Evolutionary conservation across 1,140 invertebrate genomes (phyloP).

Genomic region (Homalodisca vitripennis): DNA sequence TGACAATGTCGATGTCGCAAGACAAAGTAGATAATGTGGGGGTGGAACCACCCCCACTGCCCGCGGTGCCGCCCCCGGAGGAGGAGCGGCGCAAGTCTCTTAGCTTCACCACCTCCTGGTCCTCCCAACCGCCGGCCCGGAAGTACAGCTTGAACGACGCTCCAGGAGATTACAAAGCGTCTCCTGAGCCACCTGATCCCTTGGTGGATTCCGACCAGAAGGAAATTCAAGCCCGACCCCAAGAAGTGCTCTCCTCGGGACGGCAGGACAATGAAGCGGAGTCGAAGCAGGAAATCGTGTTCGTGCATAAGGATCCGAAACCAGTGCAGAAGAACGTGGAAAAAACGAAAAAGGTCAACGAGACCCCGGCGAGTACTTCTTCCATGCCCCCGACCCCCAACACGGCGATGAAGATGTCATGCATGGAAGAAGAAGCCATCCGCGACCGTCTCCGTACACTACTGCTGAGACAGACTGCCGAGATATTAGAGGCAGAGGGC

Average conservation of each 20-base stretch:
- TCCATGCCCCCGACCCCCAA: background rate
- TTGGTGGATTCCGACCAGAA: background rate
- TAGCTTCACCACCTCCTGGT: constrained; percentile 29
- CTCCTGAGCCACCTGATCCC: background rate
- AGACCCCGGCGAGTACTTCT: background rate
- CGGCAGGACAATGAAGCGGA: background rate
- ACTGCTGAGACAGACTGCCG: constrained; percentile 60
- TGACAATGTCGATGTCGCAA: too few species aligned
- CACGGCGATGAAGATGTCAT: constrained; percentile 49
- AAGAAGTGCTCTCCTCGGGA: background rate
- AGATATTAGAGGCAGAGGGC: constrained; percentile 51
- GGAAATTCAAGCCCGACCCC: background rate
- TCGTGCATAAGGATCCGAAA: constrained; percentile 12
- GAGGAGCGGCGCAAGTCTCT: constrained; percentile 34
- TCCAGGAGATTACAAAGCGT: background rate
- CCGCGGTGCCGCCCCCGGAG: constrained; percentile 19
- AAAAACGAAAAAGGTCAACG: constrained; percentile 17
- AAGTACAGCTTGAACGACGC: constrained; percentile 35
- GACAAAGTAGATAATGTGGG: background rate
- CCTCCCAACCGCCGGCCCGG: constrained; percentile 8
- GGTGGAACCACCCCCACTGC: constrained; percentile 15
- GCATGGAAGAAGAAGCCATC: constrained; percentile 65
- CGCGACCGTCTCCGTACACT: constrained; percentile 55
- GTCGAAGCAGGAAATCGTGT: background rate
- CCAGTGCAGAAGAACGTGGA: background rate